These are phyloP conservation scores for Scopus umbretta DNA, from an alignment of 2,113 vertebrate genomes.

Conservation along the genomic window DNA sequence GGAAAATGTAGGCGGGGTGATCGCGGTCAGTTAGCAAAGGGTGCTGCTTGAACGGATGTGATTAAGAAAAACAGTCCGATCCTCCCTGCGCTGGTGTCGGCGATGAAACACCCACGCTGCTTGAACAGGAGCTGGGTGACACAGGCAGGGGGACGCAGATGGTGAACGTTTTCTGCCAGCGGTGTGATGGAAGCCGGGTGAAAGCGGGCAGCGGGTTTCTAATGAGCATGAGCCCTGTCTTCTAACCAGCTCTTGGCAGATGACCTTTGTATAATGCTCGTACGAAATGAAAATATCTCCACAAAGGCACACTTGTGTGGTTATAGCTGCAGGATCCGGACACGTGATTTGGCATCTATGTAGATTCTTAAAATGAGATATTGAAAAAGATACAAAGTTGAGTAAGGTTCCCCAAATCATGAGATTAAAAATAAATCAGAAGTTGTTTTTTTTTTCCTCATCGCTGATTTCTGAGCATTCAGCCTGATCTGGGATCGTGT, in stretches of 20 bases:
- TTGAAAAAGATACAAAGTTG: neutral
- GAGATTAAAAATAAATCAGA: neutral
- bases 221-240: neutral
- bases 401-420: neutral
- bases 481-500: neutral
- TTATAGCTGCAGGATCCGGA: neutral
- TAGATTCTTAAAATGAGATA: neutral
- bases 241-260: neutral
- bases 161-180: neutral
- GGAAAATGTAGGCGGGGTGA: neutral
- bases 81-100: neutral
- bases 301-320: neutral
- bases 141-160: neutral
- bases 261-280: neutral
- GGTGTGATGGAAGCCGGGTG: fast-evolving
- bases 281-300: neutral
- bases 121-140: neutral
- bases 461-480: neutral
- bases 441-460: neutral
- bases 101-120: neutral
- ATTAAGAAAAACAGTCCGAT: neutral
- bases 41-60: neutral
- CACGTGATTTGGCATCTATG: neutral
- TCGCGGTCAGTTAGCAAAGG: neutral
- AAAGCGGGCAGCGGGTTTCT: neutral